Base-by-base conservation (phyloP, 2,888 invertebrate genomes). In the Acanthosepion lycidas region DNA sequence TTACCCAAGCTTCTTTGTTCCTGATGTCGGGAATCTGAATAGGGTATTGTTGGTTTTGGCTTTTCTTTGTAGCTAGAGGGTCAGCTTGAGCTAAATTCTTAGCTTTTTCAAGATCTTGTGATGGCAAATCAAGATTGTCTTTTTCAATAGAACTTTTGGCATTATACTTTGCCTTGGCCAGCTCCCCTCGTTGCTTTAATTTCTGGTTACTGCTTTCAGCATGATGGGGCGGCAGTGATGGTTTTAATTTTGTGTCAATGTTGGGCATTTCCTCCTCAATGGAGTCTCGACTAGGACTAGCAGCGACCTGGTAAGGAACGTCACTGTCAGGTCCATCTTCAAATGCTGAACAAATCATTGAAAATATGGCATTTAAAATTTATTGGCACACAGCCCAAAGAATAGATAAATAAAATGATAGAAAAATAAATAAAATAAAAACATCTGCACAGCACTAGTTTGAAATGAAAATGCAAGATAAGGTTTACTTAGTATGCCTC, bases 261-360 rank as follows among this genome's bases (percentile, higher is more conserved):
- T 49, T 93, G 6, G 53, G 93, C 49, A 93, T 93, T 78, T 78
- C 78, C 12, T 78, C 78, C n/a, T 15, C 78, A 12, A 78, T n/a
- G 12, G 78, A 78, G n/a, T 78, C 78, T 51, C n/a, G 28, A 49
- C n/a, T 93, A 53, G 93, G 51, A 93, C 53, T 93, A 93, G 49
- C 93, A 93, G 49, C 93, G 28, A 93, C 93, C 49, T 93, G 93
- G 93, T 93, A 93, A 93, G 28, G 93, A 93, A 93, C 53, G 28
- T 93, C 93, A 93, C 53, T 93, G 49, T 93, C 51, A 0, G 51
- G 49, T 93, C 93, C 93, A 20, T 93, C 93, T 93, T 93, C 53
- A 53, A 93, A 93, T 93, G 93, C 93, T 93, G 93, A 93, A 93
- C 93, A 93, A 93, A 93, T 93, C 93, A 93, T 93, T 53, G 93